Conservation (phyloP, 2,888 invertebrate genomes). For the Polyommatus iphigenia region DNA sequence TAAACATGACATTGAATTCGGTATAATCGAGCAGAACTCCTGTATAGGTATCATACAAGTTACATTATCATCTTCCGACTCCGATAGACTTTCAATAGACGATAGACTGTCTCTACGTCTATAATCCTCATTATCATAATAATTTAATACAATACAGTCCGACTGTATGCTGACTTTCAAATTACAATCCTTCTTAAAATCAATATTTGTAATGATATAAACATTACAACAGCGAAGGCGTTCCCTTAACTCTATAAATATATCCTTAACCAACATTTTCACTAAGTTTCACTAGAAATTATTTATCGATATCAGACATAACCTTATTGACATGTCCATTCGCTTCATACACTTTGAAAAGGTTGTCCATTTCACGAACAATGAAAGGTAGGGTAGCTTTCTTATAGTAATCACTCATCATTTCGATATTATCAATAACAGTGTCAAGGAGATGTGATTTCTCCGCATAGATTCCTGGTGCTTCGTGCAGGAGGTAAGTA, state of each 20-base stretch:
- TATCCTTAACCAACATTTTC: conserved; percentile 73
- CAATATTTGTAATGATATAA: conserved; percentile 73
- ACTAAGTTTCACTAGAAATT: conserved; percentile 44
- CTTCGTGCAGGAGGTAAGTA: conserved; percentile 88
- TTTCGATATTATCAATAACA: conserved; percentile 94
- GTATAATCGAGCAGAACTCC: conserved; percentile 70
- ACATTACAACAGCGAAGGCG: conserved; percentile 82
- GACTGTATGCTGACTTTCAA: conserved; percentile 73
- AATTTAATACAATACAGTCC: conserved; percentile 68
- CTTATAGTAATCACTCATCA: conserved; percentile 91
- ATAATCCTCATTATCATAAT: conserved; percentile 57
- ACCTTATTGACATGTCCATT: conserved; percentile 75
- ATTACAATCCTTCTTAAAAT: conserved; percentile 67
- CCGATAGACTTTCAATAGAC: conserved; percentile 72
- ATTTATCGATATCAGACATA: conserved; percentile 62
- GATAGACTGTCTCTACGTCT: conserved; percentile 68
- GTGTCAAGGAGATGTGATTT: conserved; percentile 92
- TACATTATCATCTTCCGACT: conserved; percentile 69
- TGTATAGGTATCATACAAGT: conserved; percentile 61
- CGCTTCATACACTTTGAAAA: conserved; percentile 83
- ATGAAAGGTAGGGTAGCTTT: conserved; percentile 90
- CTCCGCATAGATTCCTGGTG: conserved; percentile 91
- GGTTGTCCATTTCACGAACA: conserved; percentile 86
- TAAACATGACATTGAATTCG: conserved; percentile 75
- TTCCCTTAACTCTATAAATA: conserved; percentile 81